These are phyloP conservation scores for Atta colombica DNA, from an alignment of 1,140 invertebrate species.

Conservation along the genomic window DNA sequence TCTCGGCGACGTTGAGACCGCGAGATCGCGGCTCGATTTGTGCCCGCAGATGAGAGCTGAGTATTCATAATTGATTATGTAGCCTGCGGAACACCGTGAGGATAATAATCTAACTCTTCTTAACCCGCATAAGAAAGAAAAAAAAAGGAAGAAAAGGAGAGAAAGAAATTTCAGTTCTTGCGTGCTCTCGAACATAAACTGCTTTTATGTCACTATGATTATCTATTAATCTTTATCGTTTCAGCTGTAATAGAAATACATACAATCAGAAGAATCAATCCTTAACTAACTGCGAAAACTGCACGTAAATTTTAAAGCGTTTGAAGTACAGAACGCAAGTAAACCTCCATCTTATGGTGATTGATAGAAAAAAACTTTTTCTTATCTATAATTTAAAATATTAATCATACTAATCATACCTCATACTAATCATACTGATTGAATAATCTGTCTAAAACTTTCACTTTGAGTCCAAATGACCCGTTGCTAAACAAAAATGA, in stretches of 20 bases:
- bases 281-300: too few relatives aligned
- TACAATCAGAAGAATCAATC: background rate
- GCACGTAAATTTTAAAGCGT: too few relatives aligned
- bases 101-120: constrained; percentile 68
- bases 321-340: too few relatives aligned
- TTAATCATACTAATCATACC: too few relatives aligned
- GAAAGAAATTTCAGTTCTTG: constrained; percentile 1
- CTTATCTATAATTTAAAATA: too few relatives aligned
- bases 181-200: background rate
- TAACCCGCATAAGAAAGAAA: constrained; percentile 36
- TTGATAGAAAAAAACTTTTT: too few relatives aligned
- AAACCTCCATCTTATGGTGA: too few relatives aligned
- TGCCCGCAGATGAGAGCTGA: constrained; percentile 65
- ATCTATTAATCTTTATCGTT: background rate
- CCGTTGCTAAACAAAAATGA: too few relatives aligned
- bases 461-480: too few relatives aligned
- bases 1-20: constrained; percentile 38
- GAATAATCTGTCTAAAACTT: too few relatives aligned
- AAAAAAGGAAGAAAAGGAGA: background rate
- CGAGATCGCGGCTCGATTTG: constrained; percentile 49
- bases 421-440: too few relatives aligned
- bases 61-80: constrained; percentile 84
- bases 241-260: background rate
- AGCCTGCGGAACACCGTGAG: constrained; percentile 71
- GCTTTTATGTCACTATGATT: constrained; percentile 17